Evolutionary conservation across 2,888 invertebrate genomes (phyloP).

Genomic region (Xanthostigma xanthostigma): DNA sequence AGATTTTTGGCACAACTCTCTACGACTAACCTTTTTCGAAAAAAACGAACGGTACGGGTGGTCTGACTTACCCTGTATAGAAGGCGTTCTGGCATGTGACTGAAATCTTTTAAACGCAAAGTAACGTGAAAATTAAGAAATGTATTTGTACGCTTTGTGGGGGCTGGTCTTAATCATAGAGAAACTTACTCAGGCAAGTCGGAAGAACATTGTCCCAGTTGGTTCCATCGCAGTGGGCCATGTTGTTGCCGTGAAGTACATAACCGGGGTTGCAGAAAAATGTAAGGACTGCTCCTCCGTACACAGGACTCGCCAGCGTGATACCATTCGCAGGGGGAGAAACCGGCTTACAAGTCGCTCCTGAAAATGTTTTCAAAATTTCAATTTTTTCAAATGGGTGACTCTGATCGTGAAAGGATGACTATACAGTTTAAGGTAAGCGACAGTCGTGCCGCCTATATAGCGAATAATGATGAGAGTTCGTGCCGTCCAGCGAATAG

Average conservation of each 20-base stretch:
- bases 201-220: conserved; percentile 56
- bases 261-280: conserved; percentile 53
- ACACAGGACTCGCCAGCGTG: conserved; percentile 28
- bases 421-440: too few relatives aligned
- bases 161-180: conserved; percentile 3
- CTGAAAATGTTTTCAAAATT: conserved; percentile 26
- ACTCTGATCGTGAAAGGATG: too few relatives aligned
- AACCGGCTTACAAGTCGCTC: conserved; percentile 37
- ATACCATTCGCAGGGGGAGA: conserved; percentile 33
- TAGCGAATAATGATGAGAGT: too few relatives aligned
- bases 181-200: conserved; percentile 41
- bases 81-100: conserved; percentile 19
- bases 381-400: not conserved
- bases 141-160: conserved; percentile 2
- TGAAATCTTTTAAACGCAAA: too few relatives aligned
- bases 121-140: not conserved
- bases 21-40: too few relatives aligned
- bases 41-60: too few relatives aligned
- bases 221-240: conserved; percentile 55
- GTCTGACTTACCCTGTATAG: conserved; percentile 13
- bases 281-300: conserved; percentile 39
- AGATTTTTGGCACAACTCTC: too few relatives aligned
- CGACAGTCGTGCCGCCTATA: too few relatives aligned
- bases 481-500: too few relatives aligned
- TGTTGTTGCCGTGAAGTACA: conserved; percentile 38